Evolutionary conservation across 2,888 invertebrate genomes (phyloP), one percentile per base, ranked within the genome.

Genomic region (Ophioninae sp.): DNA sequence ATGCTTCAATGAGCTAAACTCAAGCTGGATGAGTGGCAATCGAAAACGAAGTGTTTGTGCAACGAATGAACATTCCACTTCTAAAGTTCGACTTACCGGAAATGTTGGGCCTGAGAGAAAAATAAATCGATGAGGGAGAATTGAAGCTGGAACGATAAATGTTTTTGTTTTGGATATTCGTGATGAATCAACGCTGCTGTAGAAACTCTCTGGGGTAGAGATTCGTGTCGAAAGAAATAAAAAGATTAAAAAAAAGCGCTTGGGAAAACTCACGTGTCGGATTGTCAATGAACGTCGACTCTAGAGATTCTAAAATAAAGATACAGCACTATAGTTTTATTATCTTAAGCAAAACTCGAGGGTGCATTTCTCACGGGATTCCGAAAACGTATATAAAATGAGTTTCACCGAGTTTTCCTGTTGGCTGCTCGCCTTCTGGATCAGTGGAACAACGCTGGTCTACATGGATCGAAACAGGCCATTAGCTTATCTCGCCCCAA

Each of bases 41-140:
- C 61, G n/a, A 73, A 44, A 30, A n/a, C 44, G 44, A 63, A 63
- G n/a, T 73, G 69, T 39, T 76, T 30, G 63, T 39, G 39, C 10
- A 20, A 78, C 56, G 68, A 73, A 73, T 78, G 69, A 63, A 77
- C 63, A 81, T 68, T 41, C 44, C 59, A 61, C 39, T 17, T 51
- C 30, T 68, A 8, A 17, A 64, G 6, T 13, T 13, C 8, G 7
- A n/a, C 5, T 30, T 6, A 63, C 10, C 6, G 63, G 23, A 20
- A 63, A 23, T 9, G 5, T 63, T 37, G 37, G 10, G 9, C 10
- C 41, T 41, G 2, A 6, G 22, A 39, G n/a, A 61, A 51, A 69
- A 63, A 63, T 77, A 51, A 59, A 63, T 69, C 68, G 20, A 63
- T 23, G n/a, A 6, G 13, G 23, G 30, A 72, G 39, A 64, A 23